phyloP scores from a whole-genome alignment of 2,888 invertebrate genomes.

The Caenorhabditis zanzibari region DNA sequence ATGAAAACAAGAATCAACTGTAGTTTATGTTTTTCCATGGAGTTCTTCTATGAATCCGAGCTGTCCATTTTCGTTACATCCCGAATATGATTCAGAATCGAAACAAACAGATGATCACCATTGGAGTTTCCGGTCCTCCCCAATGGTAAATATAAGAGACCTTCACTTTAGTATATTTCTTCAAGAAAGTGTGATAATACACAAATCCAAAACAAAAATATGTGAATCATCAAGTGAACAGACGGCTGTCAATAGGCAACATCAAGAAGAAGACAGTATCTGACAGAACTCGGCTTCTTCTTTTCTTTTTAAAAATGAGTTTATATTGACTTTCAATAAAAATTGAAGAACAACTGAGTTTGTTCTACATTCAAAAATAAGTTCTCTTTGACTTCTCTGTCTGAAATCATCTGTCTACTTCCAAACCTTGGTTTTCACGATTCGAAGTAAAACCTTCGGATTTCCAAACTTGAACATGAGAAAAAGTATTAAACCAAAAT shows the following conservation, averaged over 20 bases:
- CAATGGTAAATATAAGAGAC: slow-evolving; percentile 35
- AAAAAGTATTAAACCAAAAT: too few species aligned
- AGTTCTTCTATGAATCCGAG: background rate
- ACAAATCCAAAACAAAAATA: slow-evolving; percentile 61
- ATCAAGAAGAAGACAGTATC: slow-evolving; percentile 20
- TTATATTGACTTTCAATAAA: too few species aligned
- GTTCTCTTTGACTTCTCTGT: too few species aligned
- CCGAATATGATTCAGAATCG: slow-evolving; percentile 37
- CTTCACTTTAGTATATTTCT: slow-evolving; percentile 18
- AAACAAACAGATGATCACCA: slow-evolving; percentile 36
- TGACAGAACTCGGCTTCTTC: background rate
- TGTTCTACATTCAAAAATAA: background rate
- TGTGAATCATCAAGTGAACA: slow-evolving; percentile 44
- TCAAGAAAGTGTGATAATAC: slow-evolving; percentile 34
- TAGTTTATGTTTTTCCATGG: background rate
- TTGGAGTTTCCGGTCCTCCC: slow-evolving; percentile 29
- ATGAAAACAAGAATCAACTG: too few species aligned
- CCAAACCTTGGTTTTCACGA: too few species aligned
- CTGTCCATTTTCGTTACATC: slow-evolving; percentile 1
- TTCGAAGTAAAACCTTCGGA: too few species aligned
- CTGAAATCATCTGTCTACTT: too few species aligned
- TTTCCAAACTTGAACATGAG: too few species aligned
- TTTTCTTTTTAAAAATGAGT: too few species aligned
- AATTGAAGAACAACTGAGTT: too few species aligned
- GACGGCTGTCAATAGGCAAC: slow-evolving; percentile 12